phyloP scores from a whole-genome alignment of 2,888 invertebrate species.

The Smittia aterrima region DNA sequence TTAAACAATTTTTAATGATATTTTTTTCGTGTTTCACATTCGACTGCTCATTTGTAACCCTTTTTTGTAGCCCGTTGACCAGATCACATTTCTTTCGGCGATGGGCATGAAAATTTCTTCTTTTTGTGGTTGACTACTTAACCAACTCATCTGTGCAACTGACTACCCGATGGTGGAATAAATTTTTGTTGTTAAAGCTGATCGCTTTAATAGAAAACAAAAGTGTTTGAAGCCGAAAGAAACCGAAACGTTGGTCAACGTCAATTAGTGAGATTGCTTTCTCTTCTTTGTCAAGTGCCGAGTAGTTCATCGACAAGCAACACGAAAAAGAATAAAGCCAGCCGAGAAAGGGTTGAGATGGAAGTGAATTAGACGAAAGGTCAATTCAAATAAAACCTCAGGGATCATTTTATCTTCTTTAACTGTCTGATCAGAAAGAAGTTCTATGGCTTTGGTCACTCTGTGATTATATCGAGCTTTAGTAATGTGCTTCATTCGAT shows the following conservation, averaged over 20 bases:
- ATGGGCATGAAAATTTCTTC: background rate
- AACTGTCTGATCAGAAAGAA: conserved; percentile 34
- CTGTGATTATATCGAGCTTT: too few species aligned
- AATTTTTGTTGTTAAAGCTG: conserved; percentile 22
- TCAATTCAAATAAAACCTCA: conserved; percentile 24
- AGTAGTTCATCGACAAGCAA: too few species aligned
- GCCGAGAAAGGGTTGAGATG: conserved; percentile 30
- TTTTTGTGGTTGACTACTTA: conserved; percentile 24
- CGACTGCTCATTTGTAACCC: conserved; percentile 21
- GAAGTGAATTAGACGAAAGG: conserved; percentile 19
- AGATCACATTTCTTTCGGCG: background rate
- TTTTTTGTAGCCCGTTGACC: background rate
- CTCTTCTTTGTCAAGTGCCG: too few species aligned
- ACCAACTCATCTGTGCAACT: conserved; percentile 28
- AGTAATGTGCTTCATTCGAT: too few species aligned
- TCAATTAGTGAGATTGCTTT: background rate
- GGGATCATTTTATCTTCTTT: conserved; percentile 40
- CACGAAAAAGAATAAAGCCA: background rate
- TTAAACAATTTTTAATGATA: conserved; percentile 40
- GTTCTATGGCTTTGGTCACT: background rate
- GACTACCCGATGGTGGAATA: background rate
- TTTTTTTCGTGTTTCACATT: conserved; percentile 21
- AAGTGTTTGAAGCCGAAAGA: conserved; percentile 1
- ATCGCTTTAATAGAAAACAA: conserved; percentile 34
- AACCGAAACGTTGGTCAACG: background rate